Evolutionary conservation across 1,140 invertebrate genomes (phyloP), one percentile per base, ranked within the genome.

Genomic region (Drosophila sucinea): DNA sequence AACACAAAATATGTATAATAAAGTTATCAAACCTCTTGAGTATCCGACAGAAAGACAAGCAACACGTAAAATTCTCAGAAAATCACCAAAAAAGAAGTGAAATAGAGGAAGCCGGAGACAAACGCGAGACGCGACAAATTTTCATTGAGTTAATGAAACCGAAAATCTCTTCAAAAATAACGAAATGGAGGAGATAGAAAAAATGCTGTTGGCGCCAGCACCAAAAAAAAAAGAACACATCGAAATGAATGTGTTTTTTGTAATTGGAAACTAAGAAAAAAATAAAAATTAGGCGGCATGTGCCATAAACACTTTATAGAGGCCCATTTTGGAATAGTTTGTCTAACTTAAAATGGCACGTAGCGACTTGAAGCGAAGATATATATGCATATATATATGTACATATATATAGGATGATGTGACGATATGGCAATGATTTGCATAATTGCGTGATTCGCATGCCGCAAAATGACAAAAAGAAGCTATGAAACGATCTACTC

Each of bases 391-490:
- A 10, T 27, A 27, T 3, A 38, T 38, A 38, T 38, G 3, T 11
- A 2, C 3, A 38, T 38, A 38, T 38, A 2, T 51, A 51, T 27
- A 51, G 44, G 35, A 71, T 27, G 67, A 63, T 38, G 80, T 72
- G 69, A 60, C 74, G 77, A 86, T 79, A 56, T 64, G 63, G 35
- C 63, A 38, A 68, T 86, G 65, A 87, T 83, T 87, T 87, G 83
- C 84, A 87, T 86, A 86, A 82, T 86, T 86, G 76, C 83, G 82
- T 86, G 82, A 86, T 86, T 86, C 69, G 82, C 79, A 86, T 86
- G 56, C 76, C 72, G 47, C 54, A 64, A 25, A 70, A 60, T 47
- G 44, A 47, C 44, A 47, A 44, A 41, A 70, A 32, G 57, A 57
- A 73, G 69, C 17, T 2, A 4, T 6, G 7, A 47, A 25, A 25